A percentile compares a stretch with the other conserved stretches of the same genome.
Conservation (phyloP, 1,140 invertebrate genomes). For the Ceratosolen solmsi region DNA sequence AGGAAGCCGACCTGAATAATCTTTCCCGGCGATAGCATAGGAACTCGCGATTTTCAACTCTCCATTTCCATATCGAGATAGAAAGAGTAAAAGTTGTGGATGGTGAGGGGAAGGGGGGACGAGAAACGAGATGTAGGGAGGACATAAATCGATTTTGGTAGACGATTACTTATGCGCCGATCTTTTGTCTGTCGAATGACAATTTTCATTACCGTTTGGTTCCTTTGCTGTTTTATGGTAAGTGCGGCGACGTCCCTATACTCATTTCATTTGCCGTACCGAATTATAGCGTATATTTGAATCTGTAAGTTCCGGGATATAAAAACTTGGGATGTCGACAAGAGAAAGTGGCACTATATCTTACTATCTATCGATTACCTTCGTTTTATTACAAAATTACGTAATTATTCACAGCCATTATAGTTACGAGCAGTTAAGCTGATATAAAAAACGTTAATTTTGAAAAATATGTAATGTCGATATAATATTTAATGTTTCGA, state of each 20-base stretch:
- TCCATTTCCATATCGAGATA: conserved; percentile 16
- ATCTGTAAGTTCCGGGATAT: background rate
- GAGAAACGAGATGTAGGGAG: background rate
- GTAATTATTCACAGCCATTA: background rate
- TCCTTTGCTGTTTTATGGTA: background rate
- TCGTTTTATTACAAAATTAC: background rate
- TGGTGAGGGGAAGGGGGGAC: background rate
- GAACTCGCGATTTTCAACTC: background rate
- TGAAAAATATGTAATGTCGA: background rate
- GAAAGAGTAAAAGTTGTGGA: background rate
- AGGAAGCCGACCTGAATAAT: conserved; percentile 28
- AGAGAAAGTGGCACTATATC: background rate
- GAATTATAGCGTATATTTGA: background rate
- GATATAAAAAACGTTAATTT: background rate
- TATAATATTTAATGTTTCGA: background rate
- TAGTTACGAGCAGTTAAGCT: background rate
- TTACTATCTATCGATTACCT: background rate
- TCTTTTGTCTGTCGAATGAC: conserved; percentile 41
- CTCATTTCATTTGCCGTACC: too few species aligned
- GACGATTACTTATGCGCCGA: conserved; percentile 39
- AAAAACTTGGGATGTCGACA: background rate
- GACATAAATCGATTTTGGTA: conserved; percentile 34
- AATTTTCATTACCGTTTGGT: conserved; percentile 12
- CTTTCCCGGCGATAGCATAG: background rate
- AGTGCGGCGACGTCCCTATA: background rate